phyloP scores from a whole-genome alignment of 1,140 invertebrate species.

The Aplysia californica region DNA sequence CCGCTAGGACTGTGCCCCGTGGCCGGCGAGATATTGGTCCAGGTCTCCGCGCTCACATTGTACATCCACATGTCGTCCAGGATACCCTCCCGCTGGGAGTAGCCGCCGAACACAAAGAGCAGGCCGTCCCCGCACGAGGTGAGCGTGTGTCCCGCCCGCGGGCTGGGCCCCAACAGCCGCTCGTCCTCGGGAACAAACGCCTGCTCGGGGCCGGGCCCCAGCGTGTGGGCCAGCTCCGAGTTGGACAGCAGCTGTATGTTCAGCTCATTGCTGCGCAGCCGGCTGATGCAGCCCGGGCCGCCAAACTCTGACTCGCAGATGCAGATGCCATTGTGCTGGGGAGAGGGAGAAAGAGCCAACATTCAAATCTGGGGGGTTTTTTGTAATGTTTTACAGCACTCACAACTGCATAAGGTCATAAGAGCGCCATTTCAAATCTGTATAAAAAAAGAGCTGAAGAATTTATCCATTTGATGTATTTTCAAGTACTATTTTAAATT shows the following conservation, averaged over 20 bases:
- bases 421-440: too few relatives aligned
- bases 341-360: slow-evolving; percentile 10
- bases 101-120: slow-evolving; percentile 94
- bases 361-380: too few relatives aligned
- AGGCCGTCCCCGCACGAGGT: slow-evolving; percentile 77
- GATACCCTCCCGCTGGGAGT: slow-evolving; percentile 86
- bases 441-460: too few relatives aligned
- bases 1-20: slow-evolving; percentile 45
- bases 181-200: neutral
- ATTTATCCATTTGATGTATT: too few relatives aligned
- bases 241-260: slow-evolving; percentile 32
- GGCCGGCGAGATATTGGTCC: slow-evolving; percentile 76
- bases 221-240: slow-evolving; percentile 1
- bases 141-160: slow-evolving; percentile 88
- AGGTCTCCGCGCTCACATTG: slow-evolving; percentile 86
- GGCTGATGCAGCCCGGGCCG: slow-evolving; percentile 76
- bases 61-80: slow-evolving; percentile 91
- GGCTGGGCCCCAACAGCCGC: slow-evolving; percentile 17
- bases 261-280: slow-evolving; percentile 70
- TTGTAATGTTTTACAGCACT: too few relatives aligned
- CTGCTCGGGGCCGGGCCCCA: neutral
- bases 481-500: too few relatives aligned
- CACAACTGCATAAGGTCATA: too few relatives aligned
- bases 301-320: slow-evolving; percentile 80
- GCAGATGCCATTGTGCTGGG: slow-evolving; percentile 80